Evolutionary conservation across 2,888 invertebrate species (phyloP), one percentile per base, ranked within the genome.

Genomic region (Erannis defoliaria): DNA sequence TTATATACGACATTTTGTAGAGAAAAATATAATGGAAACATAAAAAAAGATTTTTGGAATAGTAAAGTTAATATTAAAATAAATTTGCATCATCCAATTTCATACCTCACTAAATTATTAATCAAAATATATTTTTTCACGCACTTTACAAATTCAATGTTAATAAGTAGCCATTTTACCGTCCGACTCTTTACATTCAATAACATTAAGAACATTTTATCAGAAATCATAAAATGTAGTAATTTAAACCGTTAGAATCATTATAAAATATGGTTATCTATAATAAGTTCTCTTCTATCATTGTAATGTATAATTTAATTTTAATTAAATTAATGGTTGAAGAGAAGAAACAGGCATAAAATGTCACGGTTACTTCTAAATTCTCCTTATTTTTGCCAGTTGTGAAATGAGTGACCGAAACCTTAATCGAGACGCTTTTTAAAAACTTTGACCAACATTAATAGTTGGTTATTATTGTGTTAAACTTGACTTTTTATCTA

Each of bases 281-380:
- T 42, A 21, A 43, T 14, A 14, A 26, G 1, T 26, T 53, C 54
- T 62, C 82, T 87, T 88, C 81, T 69, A 62, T 82, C 85, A 82
- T 89, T 82, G 60, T 69, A 72, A 89, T 88, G 67, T 66, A 88
- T 78, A 89, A 87, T 89, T 89, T 89, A 87, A 89, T 85, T 55
- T 45, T 61, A 71, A 81, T 89, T 88, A 88, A 89, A 89, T 89
- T 89, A 77, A 85, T 85, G 84, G 75, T 74, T 68, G 82, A 81
- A 84, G 84, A 80, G 73, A 71, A 80, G 73, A 71, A 40, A 19
- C 19, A 12, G 31, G 5, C 16, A 23, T 18, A 10, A 18, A 50
- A 23, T 16, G 19, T 19, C 10, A 0, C n/a, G 31, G 31, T 31
- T 6, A 46, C 31, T 2, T 18, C 9, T 8, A 18, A n/a, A n/a